Base-by-base conservation (phyloP, 2,113 vertebrate species). In the Todiramphus saurophagus region DNA sequence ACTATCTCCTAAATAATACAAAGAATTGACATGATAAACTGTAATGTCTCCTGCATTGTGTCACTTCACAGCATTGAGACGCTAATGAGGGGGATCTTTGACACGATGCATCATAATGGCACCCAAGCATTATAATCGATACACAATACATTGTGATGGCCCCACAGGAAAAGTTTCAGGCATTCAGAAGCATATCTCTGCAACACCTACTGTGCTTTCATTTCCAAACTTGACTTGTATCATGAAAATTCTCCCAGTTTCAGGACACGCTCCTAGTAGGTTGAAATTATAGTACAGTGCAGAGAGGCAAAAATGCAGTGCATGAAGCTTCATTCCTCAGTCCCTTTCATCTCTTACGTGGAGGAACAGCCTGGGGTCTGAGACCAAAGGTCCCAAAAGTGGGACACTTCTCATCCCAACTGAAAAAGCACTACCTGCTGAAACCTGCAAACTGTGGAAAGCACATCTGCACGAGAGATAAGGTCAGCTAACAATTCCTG, bases 1-100 rank as follows among this genome's bases (percentile, higher is more conserved):
- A 86, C 66, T 90, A 94, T 94, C 93, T 96, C 92, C 93, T 91
- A 96, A 95, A 90, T 91, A 89, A 94, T 87, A 86, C 87, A 84
- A 95, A 97, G 75, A 91, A 88, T 51, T 96, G 94, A 94, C 67
- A 63, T 33, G 64, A 79, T 93, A 94, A 95, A 93, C 92, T 16
- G 1, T 60, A 62, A 95, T 37, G 84, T 64, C 89, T 93, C 73
- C 67, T 92, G 84, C 89, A 86, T 66, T 66, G 63, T 93, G 90
- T 88, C 91, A 92, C 44, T 78, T 82, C 84, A 16, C 50, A 41
- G 93, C 83, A 93, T 39, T 90, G 82, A 95, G 79, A 94, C 33
- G 27, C 89, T 94, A 93, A 96, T 73, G 51, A 91, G 86, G 51
- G 56, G 83, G 59, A 90, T 81, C 83, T 83, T 79, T 89, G 90